These are phyloP conservation scores for Petroica traversi DNA, from an alignment of 2,113 vertebrate genomes.

Conservation along the genomic window DNA sequence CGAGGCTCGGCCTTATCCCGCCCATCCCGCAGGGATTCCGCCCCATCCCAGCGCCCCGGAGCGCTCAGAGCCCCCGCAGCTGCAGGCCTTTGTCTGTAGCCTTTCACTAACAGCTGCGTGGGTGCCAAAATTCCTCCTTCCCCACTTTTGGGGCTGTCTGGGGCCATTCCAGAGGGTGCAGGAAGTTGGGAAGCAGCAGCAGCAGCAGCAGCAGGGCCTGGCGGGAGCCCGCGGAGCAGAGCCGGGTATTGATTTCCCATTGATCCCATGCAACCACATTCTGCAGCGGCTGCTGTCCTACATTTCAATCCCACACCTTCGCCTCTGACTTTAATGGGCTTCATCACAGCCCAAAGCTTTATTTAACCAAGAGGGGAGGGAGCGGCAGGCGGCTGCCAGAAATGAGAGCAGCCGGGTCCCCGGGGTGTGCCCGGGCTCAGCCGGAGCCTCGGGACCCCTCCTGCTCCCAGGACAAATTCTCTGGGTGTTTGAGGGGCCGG, in stretches of 20 bases:
- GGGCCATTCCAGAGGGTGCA: accelerated
- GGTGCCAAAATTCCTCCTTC: background rate
- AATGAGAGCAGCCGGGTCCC: background rate
- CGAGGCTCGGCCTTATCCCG: background rate
- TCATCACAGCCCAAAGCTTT: conserved; percentile 37
- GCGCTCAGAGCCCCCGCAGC: background rate
- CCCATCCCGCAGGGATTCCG: accelerated
- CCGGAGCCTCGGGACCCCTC: background rate
- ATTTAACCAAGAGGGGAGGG: conserved; percentile 36
- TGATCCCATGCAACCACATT: conserved; percentile 60
- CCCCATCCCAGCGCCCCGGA: accelerated
- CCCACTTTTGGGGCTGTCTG: accelerated
- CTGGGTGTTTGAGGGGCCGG: background rate
- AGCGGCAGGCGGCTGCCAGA: background rate
- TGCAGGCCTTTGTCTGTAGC: accelerated
- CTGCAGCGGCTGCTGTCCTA: conserved; percentile 65
- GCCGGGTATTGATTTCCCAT: conserved; percentile 47
- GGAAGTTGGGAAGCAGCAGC: background rate
- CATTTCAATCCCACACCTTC: conserved; percentile 62
- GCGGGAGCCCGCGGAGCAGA: background rate
- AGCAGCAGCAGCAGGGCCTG: background rate
- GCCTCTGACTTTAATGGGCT: conserved; percentile 47
- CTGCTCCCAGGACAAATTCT: background rate
- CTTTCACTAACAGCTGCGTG: accelerated
- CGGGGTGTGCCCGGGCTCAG: accelerated